Conservation (phyloP, 2,888 invertebrate species). For the Netelia inedita region DNA sequence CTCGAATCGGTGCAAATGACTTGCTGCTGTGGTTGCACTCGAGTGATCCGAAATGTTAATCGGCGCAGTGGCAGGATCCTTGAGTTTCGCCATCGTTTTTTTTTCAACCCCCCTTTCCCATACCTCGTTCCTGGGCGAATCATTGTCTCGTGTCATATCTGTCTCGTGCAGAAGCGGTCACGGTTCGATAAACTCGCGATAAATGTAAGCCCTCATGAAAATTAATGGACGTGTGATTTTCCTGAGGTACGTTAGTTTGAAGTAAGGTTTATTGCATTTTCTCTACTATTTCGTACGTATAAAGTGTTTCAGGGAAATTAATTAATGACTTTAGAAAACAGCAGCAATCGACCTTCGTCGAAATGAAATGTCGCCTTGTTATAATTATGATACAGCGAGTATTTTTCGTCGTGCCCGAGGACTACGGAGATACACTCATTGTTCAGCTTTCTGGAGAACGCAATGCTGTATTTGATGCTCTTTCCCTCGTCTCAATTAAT, state of each 20-base stretch:
- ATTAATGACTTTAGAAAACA: too few species aligned
- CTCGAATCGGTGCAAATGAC: slow-evolving; percentile 54
- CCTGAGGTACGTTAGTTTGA: too few species aligned
- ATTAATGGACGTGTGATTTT: too few species aligned
- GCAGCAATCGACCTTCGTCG: too few species aligned
- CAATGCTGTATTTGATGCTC: neutral
- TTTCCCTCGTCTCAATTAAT: neutral
- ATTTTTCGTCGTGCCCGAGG: too few species aligned
- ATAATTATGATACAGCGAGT: too few species aligned
- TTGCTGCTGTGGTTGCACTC: slow-evolving; percentile 47
- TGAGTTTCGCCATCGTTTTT: slow-evolving; percentile 44
- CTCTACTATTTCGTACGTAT: too few species aligned
- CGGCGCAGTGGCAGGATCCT: slow-evolving; percentile 29
- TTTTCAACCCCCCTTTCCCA: neutral
- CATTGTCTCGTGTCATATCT: slow-evolving; percentile 37
- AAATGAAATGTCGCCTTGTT: too few species aligned
- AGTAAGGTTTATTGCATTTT: too few species aligned
- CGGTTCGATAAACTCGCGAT: slow-evolving; percentile 40
- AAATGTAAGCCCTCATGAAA: slow-evolving; percentile 1
- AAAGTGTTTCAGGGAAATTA: too few species aligned
- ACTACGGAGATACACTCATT: neutral
- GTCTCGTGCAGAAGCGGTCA: slow-evolving; percentile 15
- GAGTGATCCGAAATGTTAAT: slow-evolving; percentile 44
- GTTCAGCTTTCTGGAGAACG: neutral
- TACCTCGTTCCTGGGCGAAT: slow-evolving; percentile 31